Conservation (phyloP, 2,888 invertebrate genomes). For the Amphiduros pacificus region DNA sequence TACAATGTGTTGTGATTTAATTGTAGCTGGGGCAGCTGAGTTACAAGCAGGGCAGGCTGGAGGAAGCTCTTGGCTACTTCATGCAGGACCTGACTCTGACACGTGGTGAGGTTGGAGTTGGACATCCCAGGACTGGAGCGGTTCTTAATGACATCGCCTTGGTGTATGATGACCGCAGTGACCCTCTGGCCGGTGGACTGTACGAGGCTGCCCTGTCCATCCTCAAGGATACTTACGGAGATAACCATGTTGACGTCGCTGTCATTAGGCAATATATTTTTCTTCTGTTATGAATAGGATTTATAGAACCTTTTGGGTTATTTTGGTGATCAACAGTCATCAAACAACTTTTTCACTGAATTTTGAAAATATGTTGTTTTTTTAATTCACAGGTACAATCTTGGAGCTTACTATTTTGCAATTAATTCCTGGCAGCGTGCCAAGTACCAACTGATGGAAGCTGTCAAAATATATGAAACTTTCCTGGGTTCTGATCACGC, state of each 20-base stretch:
- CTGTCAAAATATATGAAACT: slow-evolving; percentile 30
- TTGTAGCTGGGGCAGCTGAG: slow-evolving; percentile 40
- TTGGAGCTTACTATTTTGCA: slow-evolving; percentile 42
- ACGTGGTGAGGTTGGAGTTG: slow-evolving; percentile 39
- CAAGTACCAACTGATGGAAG: slow-evolving; percentile 39
- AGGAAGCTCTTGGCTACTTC: slow-evolving; percentile 41
- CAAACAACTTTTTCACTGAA: too few relatives aligned
- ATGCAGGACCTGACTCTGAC: slow-evolving; percentile 42
- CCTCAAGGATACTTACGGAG: slow-evolving; percentile 37
- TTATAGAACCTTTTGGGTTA: too few relatives aligned
- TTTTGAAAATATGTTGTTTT: too few relatives aligned
- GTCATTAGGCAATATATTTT: slow-evolving; percentile 33
- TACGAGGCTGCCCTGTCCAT: slow-evolving; percentile 40
- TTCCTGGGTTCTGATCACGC: slow-evolving; percentile 39
- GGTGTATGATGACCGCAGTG: slow-evolving; percentile 42
- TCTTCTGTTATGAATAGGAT: not conserved
- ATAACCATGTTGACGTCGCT: slow-evolving; percentile 38
- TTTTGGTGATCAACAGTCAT: too few relatives aligned
- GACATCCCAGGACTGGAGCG: slow-evolving; percentile 38
- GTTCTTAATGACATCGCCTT: slow-evolving; percentile 41
- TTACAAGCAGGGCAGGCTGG: slow-evolving; percentile 40
- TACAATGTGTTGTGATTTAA: too few relatives aligned
- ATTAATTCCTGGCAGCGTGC: slow-evolving; percentile 37
- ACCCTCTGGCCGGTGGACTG: slow-evolving; percentile 33
- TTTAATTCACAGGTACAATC: slow-evolving; percentile 46